Evolutionary conservation across 53 echinoderm and acorn worm species (phyloP), one percentile per base, ranked within the genome.

Genomic region (Crossaster papposus): DNA sequence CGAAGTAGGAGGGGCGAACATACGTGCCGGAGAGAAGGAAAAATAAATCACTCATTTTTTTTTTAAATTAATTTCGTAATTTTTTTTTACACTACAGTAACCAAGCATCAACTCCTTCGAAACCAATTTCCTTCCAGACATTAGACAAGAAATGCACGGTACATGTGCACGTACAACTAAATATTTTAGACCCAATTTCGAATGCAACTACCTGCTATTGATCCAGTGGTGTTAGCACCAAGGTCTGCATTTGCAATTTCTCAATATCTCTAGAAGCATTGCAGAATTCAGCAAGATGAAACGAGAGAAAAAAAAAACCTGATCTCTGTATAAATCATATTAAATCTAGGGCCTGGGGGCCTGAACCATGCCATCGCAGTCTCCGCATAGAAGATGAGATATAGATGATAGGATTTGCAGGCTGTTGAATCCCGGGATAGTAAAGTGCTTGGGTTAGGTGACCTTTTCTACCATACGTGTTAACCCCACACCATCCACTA

Each of bases 281-380:
- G 34, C 51, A 52, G 17, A 14, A 89, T 12, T 37, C 23, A 58
- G 76, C 23, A 70, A 72, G 63, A 71, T 1, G 44, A 9, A 44
- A 44, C 44, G 58, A 0, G 54, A n/a, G 2, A 79, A 79, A 26
- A 79, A 54, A 80, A n/a, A n/a, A n/a, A n/a, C n/a, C n/a, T 54
- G 30, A 58, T 58, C 80, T 58, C 58, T 2, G 12, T 30, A 55
- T 80, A 55, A n/a, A 80, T 80, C 62, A 32, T 54, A 54, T 80
- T 80, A 32, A 33, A 52, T 18, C 31, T 30, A 0, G 10, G 58
- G 32, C 30, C 55, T 51, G 52, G 22, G 78, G 68, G 4, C 24
- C 26, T 68, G 68, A 58, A 17, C 7, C 58, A 58, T 58, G 31
- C 70, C 31, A 5, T 70, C 70, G 29, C 29, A n/a, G 7, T 58